These are phyloP conservation scores for Euzetes globulus DNA, from an alignment of 2,888 invertebrate species.

Conservation along the genomic window DNA sequence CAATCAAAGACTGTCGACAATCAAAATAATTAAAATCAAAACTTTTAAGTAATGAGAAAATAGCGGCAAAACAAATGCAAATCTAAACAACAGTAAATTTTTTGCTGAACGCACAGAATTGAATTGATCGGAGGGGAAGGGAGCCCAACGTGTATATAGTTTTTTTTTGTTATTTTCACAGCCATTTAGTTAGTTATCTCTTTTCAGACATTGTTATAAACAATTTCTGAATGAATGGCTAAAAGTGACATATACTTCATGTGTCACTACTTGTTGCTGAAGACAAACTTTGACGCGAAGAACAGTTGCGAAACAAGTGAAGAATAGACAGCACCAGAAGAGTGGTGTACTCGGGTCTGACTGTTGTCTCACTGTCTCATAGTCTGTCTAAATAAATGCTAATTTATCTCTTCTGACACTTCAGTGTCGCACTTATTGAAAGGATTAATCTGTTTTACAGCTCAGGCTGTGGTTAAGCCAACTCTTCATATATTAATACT, in stretches of 20 bases:
- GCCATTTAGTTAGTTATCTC: conserved; percentile 3
- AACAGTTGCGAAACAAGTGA: not conserved
- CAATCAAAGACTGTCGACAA: no score
- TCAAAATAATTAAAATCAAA: not conserved
- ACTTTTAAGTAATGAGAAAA: not conserved
- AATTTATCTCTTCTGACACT: conserved; percentile 23
- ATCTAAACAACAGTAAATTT: no score
- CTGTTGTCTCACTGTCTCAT: not conserved
- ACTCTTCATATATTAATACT: not conserved
- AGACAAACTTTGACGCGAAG: conserved; percentile 3
- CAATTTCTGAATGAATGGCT: conserved; percentile 15
- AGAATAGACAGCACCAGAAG: not conserved
- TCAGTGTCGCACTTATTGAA: conserved; percentile 17
- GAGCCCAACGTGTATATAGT: not conserved
- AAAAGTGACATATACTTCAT: conserved; percentile 14
- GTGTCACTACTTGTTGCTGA: conserved; percentile 27
- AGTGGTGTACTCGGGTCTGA: not conserved
- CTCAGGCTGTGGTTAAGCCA: conserved; percentile 21
- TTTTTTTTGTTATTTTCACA: not conserved
- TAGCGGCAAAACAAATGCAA: not conserved
- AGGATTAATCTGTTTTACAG: conserved; percentile 28
- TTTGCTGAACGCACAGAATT: not conserved
- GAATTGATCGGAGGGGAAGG: not conserved
- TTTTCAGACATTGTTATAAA: conserved; percentile 14
- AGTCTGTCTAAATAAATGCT: conserved; percentile 18